These are phyloP conservation scores for Punctoribates punctum DNA, from an alignment of 2,888 invertebrate genomes.

Conservation along the genomic window DNA sequence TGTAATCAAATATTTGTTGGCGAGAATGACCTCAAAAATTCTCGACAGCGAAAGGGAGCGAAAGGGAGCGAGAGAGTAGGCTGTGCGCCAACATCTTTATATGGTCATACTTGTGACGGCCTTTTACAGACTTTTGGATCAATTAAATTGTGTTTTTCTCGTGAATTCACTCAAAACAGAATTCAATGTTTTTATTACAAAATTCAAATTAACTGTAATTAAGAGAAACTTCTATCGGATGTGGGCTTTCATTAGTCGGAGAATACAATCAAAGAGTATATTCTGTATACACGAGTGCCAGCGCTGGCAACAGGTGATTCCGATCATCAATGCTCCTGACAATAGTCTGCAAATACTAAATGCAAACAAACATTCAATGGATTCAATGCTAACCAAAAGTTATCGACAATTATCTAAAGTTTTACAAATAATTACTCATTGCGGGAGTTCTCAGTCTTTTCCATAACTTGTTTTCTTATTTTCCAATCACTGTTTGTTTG, in stretches of 20 bases:
- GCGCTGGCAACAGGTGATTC: too few relatives aligned
- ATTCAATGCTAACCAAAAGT: too few relatives aligned
- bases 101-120: conserved; percentile 10
- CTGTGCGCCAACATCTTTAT: conserved; percentile 12
- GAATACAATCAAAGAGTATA: not conserved
- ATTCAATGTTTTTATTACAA: not conserved
- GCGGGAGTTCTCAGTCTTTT: too few relatives aligned
- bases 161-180: not conserved
- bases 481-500: too few relatives aligned
- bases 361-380: too few relatives aligned
- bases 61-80: conserved; percentile 1
- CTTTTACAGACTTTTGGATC: conserved; percentile 27
- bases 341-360: too few relatives aligned
- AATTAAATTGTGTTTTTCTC: conserved; percentile 7
- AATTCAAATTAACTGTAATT: conserved; percentile 18
- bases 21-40: conserved; percentile 34
- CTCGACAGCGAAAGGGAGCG: not conserved
- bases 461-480: too few relatives aligned
- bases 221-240: not conserved
- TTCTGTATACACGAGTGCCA: too few relatives aligned
- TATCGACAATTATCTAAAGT: too few relatives aligned
- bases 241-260: not conserved
- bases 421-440: too few relatives aligned
- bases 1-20: conserved; percentile 29
- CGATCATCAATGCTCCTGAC: too few relatives aligned